These are phyloP conservation scores for Drosophila carrolli DNA, from an alignment of 1,140 invertebrate species.

Conservation along the genomic window DNA sequence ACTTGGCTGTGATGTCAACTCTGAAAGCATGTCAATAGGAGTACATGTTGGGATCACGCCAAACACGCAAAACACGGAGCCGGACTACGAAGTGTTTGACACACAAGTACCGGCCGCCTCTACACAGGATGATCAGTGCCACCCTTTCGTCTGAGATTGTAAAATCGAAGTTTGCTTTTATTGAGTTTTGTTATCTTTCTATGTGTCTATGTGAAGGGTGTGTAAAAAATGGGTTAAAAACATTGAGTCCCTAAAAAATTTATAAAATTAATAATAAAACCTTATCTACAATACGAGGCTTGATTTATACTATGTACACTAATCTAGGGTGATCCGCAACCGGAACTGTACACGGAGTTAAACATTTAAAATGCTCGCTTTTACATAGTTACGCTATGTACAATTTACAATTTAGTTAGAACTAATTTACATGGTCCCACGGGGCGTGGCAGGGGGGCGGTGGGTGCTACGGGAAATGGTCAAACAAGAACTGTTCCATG, in stretches of 20 bases:
- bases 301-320: constrained; percentile 31
- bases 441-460: constrained; percentile 22
- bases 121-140: constrained; percentile 25
- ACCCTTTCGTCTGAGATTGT: neutral
- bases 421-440: constrained; percentile 26
- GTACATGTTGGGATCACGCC: too few relatives aligned
- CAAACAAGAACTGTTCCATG: constrained; percentile 84
- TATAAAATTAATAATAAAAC: constrained; percentile 39
- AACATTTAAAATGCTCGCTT: constrained; percentile 45
- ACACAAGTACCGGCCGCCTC: constrained; percentile 53
- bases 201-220: constrained; percentile 3
- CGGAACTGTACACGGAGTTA: constrained; percentile 28
- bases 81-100: constrained; percentile 41
- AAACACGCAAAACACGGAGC: constrained; percentile 1
- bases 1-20: constrained; percentile 10
- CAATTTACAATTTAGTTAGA: constrained; percentile 21
- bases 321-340: constrained; percentile 14
- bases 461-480: constrained; percentile 72
- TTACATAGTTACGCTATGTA: constrained; percentile 48
- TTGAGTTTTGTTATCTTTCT: constrained; percentile 9
- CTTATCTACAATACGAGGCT: constrained; percentile 16
- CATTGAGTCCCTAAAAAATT: constrained; percentile 35
- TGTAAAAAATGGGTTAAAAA: constrained; percentile 67
- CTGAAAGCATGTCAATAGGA: constrained; percentile 33
- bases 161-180: constrained; percentile 23